Evolutionary conservation across 2,113 vertebrate species (phyloP), one percentile per base, ranked within the genome.

Genomic region (Apodemus speciosus): DNA sequence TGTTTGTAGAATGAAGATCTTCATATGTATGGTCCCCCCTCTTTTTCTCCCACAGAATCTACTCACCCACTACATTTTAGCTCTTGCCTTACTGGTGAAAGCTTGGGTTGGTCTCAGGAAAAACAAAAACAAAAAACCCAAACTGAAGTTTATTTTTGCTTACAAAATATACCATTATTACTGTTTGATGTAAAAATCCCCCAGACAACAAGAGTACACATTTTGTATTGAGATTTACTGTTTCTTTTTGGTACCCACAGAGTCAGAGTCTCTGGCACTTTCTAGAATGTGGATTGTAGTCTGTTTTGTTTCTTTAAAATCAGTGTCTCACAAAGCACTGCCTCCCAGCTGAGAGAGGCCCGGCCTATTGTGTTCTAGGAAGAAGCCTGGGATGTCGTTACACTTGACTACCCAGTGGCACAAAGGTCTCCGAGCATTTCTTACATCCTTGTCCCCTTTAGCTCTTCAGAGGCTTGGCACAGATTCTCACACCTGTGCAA

Each of bases 381-480:
- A 85, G 86, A 1, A 27, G 79, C 75, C 38, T 69, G 83, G 85
- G 92, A 94, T 72, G 88, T 16, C 9, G 84, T 95, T 62, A 90
- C 95, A 91, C 85, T 93, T 91, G 93, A 93, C 84, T 95, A 51
- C 95, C 85, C 85, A 35, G 85, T 21, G 11, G 49, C 79, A 95
- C 32, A 87, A 83, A 92, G 73, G 89, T 49, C 77, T 79, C 72
- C n/a, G 25, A 0, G 43, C 0, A 1, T 56, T 68, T 16, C 46
- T 9, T 32, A 23, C 3, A 23, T 0, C 7, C 21, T 23, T 81
- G 16, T 46, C 16, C 75, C 73, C 40, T 46, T 69, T 73, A 3
- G 5, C n/a, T 23, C 40, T 92, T 85, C 72, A 79, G 72, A 88
- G 20, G 3, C 51, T 43, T 40, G 80, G n/a, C 32, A 10, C n/a